Base-by-base conservation (phyloP, 2,888 invertebrate genomes). In the Maniola hyperantus region DNA sequence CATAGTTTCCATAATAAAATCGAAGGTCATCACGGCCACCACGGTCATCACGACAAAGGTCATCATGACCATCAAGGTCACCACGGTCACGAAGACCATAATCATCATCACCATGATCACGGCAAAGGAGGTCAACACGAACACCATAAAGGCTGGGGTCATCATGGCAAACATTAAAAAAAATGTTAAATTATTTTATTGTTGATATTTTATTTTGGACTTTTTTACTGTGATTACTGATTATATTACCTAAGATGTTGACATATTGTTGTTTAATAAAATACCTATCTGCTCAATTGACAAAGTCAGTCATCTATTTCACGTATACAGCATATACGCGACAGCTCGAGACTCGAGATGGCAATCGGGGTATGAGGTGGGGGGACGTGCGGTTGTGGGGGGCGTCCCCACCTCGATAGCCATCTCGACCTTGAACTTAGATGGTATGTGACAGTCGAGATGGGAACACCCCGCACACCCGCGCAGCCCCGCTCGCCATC, bases 61-160 rank as follows among this genome's bases (percentile, higher is more conserved):
- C 96, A 97, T 81, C 95, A 96, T 79, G 96, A 95, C 0, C 95
- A 95, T 85, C 95, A 96, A 79, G 96, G 96, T n/a, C 95, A 96
- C 78, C 95, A 96, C 76, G 96, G 96, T 13, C 95, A 96, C 79
- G 95, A 96, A 64, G 94, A 94, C 26, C 96, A 96, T 77, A 95
- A 96, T 77, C 93, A 95, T 72, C 95, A 96, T 79, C 94, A 96
- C 77, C 94, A 95, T 73, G 95, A 94, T 77, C 95, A 96, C 79
- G 96, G 95, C 80, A 96, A 96, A 90, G 97, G 97, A 85, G 95
- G 95, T 60, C 95, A 93, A 46, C 95, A 96, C 82, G 93, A 95
- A 42, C 95, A 95, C 72, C 95, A 95, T 74, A 96, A 96, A 83
- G 93, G 95, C 79, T 95, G 95, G 91, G 96, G 96, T 48, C 94